phyloP scores from a whole-genome alignment of 2,797 vertebrate species.

The Microctenopoma lineatum region DNA sequence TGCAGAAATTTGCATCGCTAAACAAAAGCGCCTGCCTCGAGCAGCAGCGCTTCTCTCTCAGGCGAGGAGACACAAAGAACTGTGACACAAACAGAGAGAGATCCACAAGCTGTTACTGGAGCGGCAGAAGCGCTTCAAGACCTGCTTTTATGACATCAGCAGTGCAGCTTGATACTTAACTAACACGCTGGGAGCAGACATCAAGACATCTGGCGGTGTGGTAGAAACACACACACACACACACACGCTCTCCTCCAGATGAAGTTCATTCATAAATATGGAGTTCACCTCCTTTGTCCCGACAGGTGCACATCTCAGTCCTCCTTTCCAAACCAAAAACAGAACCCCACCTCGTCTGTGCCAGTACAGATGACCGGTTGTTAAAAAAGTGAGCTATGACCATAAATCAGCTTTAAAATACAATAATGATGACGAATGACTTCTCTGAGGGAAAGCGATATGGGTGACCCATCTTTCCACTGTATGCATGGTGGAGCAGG shows the following conservation, averaged over 20 bases:
- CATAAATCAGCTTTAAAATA: slow-evolving; percentile 47
- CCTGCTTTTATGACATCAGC: slow-evolving; percentile 31
- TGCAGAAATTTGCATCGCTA: slow-evolving; percentile 23
- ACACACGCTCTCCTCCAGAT: neutral
- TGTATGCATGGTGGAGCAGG: slow-evolving; percentile 31
- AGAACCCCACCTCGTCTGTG: slow-evolving; percentile 4
- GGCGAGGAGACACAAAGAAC: slow-evolving; percentile 2
- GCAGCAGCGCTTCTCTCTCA: slow-evolving; percentile 14
- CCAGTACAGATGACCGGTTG: slow-evolving; percentile 18
- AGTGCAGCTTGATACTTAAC: slow-evolving; percentile 22
- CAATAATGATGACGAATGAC: slow-evolving; percentile 41
- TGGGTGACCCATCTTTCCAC: slow-evolving; percentile 33
- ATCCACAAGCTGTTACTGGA: slow-evolving; percentile 38
- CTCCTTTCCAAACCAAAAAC: slow-evolving; percentile 8
- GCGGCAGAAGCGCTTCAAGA: slow-evolving; percentile 18
- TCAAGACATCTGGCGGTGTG: slow-evolving; percentile 28
- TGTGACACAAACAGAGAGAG: neutral
- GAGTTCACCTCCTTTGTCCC: slow-evolving; percentile 4
- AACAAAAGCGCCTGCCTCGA: slow-evolving; percentile 1
- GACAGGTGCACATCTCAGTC: neutral
- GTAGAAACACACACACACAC: slow-evolving; percentile 9
- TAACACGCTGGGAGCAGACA: slow-evolving; percentile 34
- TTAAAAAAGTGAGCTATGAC: slow-evolving; percentile 12
- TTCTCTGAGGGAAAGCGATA: slow-evolving; percentile 32
- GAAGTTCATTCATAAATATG: slow-evolving; percentile 38